These are phyloP conservation scores for Eristalis pertinax DNA, from an alignment of 2,888 invertebrate species.

Conservation along the genomic window DNA sequence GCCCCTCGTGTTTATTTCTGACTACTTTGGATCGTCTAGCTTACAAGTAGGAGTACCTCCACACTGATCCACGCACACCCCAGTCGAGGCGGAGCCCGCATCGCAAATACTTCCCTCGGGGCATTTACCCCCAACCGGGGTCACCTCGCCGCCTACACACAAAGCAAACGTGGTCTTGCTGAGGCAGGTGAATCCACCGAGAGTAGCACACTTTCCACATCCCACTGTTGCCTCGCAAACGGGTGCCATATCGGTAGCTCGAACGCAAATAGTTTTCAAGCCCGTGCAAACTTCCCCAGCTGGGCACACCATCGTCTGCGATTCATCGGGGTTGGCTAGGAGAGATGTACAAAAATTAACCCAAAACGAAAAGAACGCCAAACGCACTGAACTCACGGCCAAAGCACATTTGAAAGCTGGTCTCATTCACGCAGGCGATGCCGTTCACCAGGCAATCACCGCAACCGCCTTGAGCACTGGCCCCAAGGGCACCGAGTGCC, in stretches of 20 bases:
- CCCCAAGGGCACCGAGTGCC: neutral
- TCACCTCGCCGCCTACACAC: constrained; percentile 77
- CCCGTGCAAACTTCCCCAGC: constrained; percentile 77
- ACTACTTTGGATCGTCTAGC: neutral
- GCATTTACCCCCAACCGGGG: constrained; percentile 59
- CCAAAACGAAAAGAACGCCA: neutral
- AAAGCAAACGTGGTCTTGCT: constrained; percentile 76
- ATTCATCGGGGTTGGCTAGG: neutral
- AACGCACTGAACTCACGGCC: constrained; percentile 8
- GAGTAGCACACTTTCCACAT: constrained; percentile 75
- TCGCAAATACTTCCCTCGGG: constrained; percentile 74
- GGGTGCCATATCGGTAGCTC: constrained; percentile 72
- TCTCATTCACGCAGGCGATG: constrained; percentile 75
- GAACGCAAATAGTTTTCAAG: constrained; percentile 76
- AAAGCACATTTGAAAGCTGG: constrained; percentile 74
- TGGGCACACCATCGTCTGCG: constrained; percentile 74
- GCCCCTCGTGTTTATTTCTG: neutral
- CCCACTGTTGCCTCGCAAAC: constrained; percentile 77
- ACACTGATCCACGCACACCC: constrained; percentile 11
- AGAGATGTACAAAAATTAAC: too few species aligned
- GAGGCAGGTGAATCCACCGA: constrained; percentile 76
- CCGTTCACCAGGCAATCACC: constrained; percentile 73
- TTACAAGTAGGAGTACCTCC: neutral
- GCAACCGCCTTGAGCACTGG: constrained; percentile 55
- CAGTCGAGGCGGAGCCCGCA: constrained; percentile 18